Conservation (phyloP, 1,140 invertebrate genomes). For the Manduca sexta region DNA sequence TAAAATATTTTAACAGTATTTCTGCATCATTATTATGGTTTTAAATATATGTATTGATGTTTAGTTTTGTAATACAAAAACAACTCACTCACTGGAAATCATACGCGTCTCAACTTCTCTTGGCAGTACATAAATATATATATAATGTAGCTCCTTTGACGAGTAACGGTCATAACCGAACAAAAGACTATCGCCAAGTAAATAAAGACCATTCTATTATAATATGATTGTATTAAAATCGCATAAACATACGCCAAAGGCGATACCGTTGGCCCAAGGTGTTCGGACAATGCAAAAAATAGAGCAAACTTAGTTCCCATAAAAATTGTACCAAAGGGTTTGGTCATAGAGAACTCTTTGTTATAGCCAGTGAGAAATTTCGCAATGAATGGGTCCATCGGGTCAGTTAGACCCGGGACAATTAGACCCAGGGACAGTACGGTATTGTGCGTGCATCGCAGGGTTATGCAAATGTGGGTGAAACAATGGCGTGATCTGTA, state of each 20-base stretch:
- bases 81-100: too few relatives aligned
- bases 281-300: constrained; percentile 70
- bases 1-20: too few relatives aligned
- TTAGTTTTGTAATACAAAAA: too few relatives aligned
- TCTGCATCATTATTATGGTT: too few relatives aligned
- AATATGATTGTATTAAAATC: constrained; percentile 50
- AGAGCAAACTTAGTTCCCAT: constrained; percentile 66
- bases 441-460: constrained; percentile 47
- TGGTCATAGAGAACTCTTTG: constrained; percentile 47
- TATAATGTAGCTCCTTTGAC: constrained; percentile 27
- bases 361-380: constrained; percentile 65
- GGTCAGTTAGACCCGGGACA: constrained; percentile 57
- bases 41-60: too few relatives aligned
- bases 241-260: constrained; percentile 58
- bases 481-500: constrained; percentile 39
- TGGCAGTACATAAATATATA: too few relatives aligned
- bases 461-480: constrained; percentile 54
- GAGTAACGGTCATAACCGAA: constrained; percentile 46
- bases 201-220: constrained; percentile 37
- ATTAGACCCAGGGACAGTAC: constrained; percentile 46
- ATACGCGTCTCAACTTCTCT: too few relatives aligned
- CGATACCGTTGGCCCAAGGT: constrained; percentile 43
- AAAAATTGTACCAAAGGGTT: constrained; percentile 63
- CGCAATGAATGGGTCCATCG: constrained; percentile 38
- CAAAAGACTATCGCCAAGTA: constrained; percentile 16